These are phyloP conservation scores for Bergia puertoricense DNA, from an alignment of 92 coral and sea anemone genomes.

Conservation along the genomic window DNA sequence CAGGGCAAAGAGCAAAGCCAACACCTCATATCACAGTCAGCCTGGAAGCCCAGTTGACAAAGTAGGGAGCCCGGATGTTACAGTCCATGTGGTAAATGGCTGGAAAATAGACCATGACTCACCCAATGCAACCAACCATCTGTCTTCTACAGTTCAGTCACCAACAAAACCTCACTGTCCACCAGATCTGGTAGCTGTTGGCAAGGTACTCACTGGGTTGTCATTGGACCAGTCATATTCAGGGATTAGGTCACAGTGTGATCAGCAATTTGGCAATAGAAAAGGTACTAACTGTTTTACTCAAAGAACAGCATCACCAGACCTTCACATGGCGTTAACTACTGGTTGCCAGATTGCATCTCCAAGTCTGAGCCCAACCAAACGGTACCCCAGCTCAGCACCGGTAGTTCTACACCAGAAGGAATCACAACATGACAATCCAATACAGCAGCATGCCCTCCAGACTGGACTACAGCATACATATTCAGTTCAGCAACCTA, in stretches of 20 bases:
- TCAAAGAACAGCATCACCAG: too few species aligned
- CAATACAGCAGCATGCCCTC: too few species aligned
- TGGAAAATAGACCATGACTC: constrained; percentile 5
- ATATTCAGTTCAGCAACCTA: background rate
- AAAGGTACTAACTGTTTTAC: background rate
- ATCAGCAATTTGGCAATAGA: background rate
- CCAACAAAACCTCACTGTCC: background rate
- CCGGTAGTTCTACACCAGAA: background rate
- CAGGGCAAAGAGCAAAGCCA: constrained; percentile 1
- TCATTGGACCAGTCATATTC: background rate
- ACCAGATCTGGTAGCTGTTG: constrained; percentile 13
- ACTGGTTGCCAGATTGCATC: too few species aligned
- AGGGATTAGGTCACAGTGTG: background rate
- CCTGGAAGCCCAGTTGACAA: background rate
- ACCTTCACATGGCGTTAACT: too few species aligned
- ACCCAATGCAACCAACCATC: background rate
- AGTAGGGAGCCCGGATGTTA: background rate
- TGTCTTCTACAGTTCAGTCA: background rate
- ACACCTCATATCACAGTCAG: background rate
- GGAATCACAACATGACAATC: background rate
- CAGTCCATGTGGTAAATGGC: background rate
- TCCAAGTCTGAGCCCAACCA: too few species aligned
- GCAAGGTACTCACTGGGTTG: background rate
- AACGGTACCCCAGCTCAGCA: too few species aligned
- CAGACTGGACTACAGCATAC: background rate